Base-by-base conservation (phyloP, 2,113 vertebrate species). In the Chloropsis cyanopogon region DNA sequence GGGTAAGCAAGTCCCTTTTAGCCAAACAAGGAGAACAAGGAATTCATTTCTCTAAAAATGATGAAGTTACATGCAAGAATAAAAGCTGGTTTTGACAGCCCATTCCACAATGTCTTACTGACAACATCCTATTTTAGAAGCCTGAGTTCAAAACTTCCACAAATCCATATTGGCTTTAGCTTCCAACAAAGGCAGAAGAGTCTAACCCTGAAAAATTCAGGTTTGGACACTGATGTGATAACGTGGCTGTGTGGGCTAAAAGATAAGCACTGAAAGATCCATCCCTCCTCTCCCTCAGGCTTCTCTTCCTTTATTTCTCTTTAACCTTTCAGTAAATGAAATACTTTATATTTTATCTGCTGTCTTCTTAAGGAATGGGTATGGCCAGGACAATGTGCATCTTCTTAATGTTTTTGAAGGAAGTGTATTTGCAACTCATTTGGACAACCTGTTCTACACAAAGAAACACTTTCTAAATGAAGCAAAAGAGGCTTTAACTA, bases 241-340 rank as follows among this genome's bases (percentile, higher is more conserved):
- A 37, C 7, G 3, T 69, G 50, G 11, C 64, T 77, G 59, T 83
- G 88, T 79, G 49, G 75, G 71, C 86, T 88, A 80, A 79, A 91
- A 97, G 88, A 96, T 72, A 95, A 97, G 78, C 85, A 84, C 56
- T 12, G 21, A 91, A 96, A 96, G 89, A 94, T 93, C 61, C 59
- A 42, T 92, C 68, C 72, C 71, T 87, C 86, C 86, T 71, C 47
- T 73, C 65, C 28, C 16, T 14, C 14, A 6, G 15, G 53, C 49
- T 80, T 39, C 29, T 87, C 76, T 69, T 84, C 20, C n/a, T 87
- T 91, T 92, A 93, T 94, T 88, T 92, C 56, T 86, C 50, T 86
- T 91, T 84, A 46, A 57, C 35, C 35, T 26, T 92, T 92, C 94
- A 86, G 17, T 37, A 91, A 80, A 73, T 44, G 28, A 80, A 88